Base-by-base conservation (phyloP, 2,888 invertebrate species). In the Tyria jacobaeae region DNA sequence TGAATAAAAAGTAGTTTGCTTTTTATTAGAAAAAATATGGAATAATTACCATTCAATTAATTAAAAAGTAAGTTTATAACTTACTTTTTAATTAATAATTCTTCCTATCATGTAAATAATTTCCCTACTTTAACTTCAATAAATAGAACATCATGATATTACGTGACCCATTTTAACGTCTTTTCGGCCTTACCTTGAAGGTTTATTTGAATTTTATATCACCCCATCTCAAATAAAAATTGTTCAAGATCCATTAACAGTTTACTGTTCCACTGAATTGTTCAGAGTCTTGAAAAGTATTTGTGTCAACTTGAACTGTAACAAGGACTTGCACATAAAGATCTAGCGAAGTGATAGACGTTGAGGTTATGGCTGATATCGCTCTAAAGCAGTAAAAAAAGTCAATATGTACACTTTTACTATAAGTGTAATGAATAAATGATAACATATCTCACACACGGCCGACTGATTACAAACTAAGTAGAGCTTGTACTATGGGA, bases 131-230 rank as follows among this genome's bases (percentile, higher is more conserved):
- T 31, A 41, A 31, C 34, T 48, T 48, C 27, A 39, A 31, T 21
- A 60, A 60, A 15, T 60, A 39, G 39, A 54, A 21, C 48, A 48
- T 21, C n/a, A 60, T 41, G 41, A 50, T 41, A 24, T 49, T 17
- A 55, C 9, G 27, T 60, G 60, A 60, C 54, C 60, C 31, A 60
- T n/a, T 49, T 60, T 25, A 24, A 17, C 15, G 47, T 25, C 21
- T 24, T 21, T 37, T n/a, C 31, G 17, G 10, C 17, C 37, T 41
- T 48, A 12, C 37, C 27, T 27, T 48, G 35, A 53, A 57, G 34
- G 27, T 31, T 15, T 14, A 48, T 12, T n/a, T 7, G 37, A 15
- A 48, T 39, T 39, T 53, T 39, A 54, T 41, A 39, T 37, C 41
- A 41, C 53, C 25, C 15, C 24, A 52, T 21, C 14, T 17, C n/a